A percentile compares a stretch with the other conserved stretches of the same genome.
Conservation (phyloP, 2,888 invertebrate species). For the Ptilodon capucinus region DNA sequence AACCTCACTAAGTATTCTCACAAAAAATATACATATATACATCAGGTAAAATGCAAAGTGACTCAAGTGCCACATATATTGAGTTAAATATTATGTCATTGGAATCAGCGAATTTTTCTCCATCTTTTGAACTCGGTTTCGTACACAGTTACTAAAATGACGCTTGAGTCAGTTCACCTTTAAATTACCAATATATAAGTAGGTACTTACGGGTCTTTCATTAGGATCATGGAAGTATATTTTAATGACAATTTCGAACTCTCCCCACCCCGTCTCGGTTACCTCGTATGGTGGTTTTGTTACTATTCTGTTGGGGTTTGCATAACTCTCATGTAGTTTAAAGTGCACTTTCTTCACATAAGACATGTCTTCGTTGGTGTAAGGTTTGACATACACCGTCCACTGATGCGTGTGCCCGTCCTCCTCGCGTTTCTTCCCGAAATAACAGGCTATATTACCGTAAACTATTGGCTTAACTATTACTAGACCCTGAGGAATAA, state of each 20-base stretch:
- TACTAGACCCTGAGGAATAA: slow-evolving; percentile 87
- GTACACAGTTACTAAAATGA: too few relatives aligned
- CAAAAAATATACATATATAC: too few relatives aligned
- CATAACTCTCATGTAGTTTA: slow-evolving; percentile 98
- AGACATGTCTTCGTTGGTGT: slow-evolving; percentile 96
- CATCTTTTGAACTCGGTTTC: too few relatives aligned
- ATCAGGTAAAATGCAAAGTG: too few relatives aligned
- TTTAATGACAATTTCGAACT: slow-evolving; percentile 99
- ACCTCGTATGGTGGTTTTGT: slow-evolving; percentile 98
- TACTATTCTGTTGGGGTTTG: slow-evolving; percentile 95
- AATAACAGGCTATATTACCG: slow-evolving; percentile 97
- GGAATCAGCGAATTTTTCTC: too few relatives aligned
- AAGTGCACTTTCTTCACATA: slow-evolving; percentile 98
- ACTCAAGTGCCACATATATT: too few relatives aligned
- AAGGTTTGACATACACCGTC: slow-evolving; percentile 98
- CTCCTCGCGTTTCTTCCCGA: slow-evolving; percentile 97
- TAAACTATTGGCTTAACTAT: slow-evolving; percentile 98
- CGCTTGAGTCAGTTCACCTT: not conserved
- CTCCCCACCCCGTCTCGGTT: slow-evolving; percentile 99
- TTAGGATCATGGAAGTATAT: slow-evolving; percentile 98
- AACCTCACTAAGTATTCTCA: too few relatives aligned
- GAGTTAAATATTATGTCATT: too few relatives aligned
- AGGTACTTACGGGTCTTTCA: slow-evolving; percentile 91
- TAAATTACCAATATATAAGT: too few relatives aligned
- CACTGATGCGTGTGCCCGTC: slow-evolving; percentile 99